Percentiles rank a stretch among this genome's conserved stretches.
Evolutionary conservation across 2,888 invertebrate species (phyloP).

Genomic region (Apamea crenata): DNA sequence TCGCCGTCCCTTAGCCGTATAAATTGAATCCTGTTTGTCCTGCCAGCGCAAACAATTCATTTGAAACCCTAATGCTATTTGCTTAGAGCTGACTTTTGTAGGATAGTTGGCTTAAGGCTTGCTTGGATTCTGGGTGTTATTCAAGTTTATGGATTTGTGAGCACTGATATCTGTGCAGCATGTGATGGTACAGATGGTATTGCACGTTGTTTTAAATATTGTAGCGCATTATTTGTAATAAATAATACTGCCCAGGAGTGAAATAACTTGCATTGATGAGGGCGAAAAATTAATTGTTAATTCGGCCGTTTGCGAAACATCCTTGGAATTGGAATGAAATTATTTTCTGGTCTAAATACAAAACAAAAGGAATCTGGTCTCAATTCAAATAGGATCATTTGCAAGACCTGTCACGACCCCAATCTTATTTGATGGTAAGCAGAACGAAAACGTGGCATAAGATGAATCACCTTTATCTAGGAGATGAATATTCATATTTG

Average conservation of each 20-base stretch:
- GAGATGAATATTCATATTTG: conserved; percentile 33
- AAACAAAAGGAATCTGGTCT: conserved; percentile 15
- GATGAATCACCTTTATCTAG: conserved; percentile 17
- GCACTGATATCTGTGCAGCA: conserved; percentile 27
- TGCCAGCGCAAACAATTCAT: conserved; percentile 45
- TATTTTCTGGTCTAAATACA: conserved; percentile 24
- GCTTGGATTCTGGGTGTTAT: conserved; percentile 50
- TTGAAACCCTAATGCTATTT: conserved; percentile 44
- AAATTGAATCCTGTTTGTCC: conserved; percentile 67
- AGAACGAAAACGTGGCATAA: conserved; percentile 16
- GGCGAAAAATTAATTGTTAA: not conserved
- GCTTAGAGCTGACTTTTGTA: conserved; percentile 36
- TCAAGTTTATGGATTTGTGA: conserved; percentile 57
- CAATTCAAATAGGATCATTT: conserved; percentile 23
- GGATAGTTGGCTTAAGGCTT: conserved; percentile 9
- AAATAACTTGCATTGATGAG: not conserved
- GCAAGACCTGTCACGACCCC: conserved; percentile 11
- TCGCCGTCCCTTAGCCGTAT: conserved; percentile 56
- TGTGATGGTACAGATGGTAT: conserved; percentile 24
- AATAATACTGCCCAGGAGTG: not conserved
- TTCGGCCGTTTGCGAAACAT: not conserved
- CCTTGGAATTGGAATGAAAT: conserved; percentile 13
- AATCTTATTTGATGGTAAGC: conserved; percentile 10
- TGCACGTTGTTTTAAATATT: conserved; percentile 30
- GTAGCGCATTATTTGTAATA: conserved; percentile 2